Base-by-base conservation (phyloP, 1,140 invertebrate genomes). In the Cotesia vestalis region DNA sequence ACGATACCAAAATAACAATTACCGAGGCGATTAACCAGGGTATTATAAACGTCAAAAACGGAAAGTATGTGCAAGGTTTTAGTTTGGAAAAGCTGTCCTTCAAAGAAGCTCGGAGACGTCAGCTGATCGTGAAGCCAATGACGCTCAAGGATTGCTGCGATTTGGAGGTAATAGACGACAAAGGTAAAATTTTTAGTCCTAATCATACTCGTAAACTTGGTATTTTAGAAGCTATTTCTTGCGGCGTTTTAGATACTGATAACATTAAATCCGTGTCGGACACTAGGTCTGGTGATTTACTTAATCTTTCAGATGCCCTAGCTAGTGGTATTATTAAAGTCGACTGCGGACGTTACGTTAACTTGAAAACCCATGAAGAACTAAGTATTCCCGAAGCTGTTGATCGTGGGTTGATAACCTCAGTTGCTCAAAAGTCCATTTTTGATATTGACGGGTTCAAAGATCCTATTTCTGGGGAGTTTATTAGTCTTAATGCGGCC, bases 361-460 rank as follows among this genome's bases (percentile, higher is more conserved):
- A 96, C 86, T 89, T 90, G 68, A 88, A 90, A 72, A 93, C 91
- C 0, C 88, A 89, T n/a, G 91, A 94, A 83, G 83, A 90, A 17
- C 89, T 94, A 11, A 89, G 90, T 36, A 92, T 97, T 74, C 89
- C 90, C 6, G 92, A 96, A 80, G 96, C 96, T 4, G 92, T 96
- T 3, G 92, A 94, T 80, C 90, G 92, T 74, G 96, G 96, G 52
- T 88, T 95, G n/a, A 92, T 98, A 55, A 94, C 94, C 5, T 94
- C 96, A 4, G 92, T 97, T 3, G 90, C 92, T 9, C 93, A 94
- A 81, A 94, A 94, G 84, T 95, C 94, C 4, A 92, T 96, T 71
- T 98, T 98, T 82, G 93, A 98, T 81, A 95, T 97, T 70, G 94
- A 96, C 76, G 95, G 94, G 70, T 95, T 98, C 80, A 93, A 92